Conservation (phyloP, 2,113 vertebrate genomes). For the Elephantulus edwardii region DNA sequence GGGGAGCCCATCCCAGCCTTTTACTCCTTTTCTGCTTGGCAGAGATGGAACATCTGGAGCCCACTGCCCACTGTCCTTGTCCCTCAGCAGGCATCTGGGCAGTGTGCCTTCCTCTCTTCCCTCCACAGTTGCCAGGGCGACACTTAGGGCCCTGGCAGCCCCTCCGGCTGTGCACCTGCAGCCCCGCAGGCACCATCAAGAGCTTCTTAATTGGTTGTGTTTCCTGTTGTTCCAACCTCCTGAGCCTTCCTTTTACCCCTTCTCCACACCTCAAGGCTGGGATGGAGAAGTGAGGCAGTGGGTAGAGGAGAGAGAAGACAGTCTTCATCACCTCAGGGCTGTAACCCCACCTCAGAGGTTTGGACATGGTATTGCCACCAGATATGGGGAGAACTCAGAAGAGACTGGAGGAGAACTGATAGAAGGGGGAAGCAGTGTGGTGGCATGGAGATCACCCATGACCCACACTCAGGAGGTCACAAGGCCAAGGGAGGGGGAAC, state of each 20-base stretch:
- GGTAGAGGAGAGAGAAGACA: neutral
- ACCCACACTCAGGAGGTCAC: neutral
- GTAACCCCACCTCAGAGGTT: neutral
- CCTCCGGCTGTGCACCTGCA: slow-evolving; percentile 52
- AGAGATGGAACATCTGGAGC: neutral
- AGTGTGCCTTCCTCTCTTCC: slow-evolving; percentile 24
- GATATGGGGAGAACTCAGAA: neutral
- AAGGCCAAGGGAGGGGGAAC: neutral
- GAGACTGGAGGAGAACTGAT: neutral
- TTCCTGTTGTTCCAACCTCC: neutral
- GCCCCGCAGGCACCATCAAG: slow-evolving; percentile 56
- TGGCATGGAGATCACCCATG: neutral
- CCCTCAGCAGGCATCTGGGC: slow-evolving; percentile 63
- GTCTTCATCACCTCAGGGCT: neutral
- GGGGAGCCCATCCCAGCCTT: neutral
- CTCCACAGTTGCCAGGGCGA: slow-evolving; percentile 64
- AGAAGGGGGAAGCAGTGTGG: neutral
- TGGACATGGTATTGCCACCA: neutral
- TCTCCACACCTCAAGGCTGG: neutral
- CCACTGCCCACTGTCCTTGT: slow-evolving; percentile 1
- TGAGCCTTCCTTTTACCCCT: neutral
- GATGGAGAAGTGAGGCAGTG: neutral
- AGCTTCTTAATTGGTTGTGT: slow-evolving; percentile 50
- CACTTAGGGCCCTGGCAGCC: slow-evolving; percentile 10
- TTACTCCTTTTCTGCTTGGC: neutral